A percentile compares a stretch with the other conserved stretches of the same genome.
Conservation (phyloP, 2,888 invertebrate species). For the Caenorhabditis panamensis region DNA sequence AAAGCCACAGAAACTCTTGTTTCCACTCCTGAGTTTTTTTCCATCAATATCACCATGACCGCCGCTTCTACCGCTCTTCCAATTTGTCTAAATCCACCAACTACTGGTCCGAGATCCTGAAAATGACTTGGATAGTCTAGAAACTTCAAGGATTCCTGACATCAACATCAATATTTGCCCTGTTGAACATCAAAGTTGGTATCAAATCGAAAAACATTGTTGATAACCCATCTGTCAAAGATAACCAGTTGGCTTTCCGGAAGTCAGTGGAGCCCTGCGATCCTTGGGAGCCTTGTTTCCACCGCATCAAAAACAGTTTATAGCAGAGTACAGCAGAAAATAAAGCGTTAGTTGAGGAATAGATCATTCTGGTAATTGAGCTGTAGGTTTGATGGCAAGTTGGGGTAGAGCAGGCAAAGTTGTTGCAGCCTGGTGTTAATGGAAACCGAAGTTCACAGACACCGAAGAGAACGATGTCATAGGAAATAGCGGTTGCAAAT, state of each 20-base stretch:
- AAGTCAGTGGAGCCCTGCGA: background rate
- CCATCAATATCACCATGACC: constrained; percentile 21
- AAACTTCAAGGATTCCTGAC: background rate
- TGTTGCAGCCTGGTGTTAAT: background rate
- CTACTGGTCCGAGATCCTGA: constrained; percentile 10
- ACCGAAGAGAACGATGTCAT: background rate
- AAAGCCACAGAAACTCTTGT: no score
- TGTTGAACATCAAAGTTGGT: constrained; percentile 1
- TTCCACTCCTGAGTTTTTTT: background rate
- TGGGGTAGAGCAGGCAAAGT: constrained; percentile 3
- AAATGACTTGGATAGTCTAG: background rate
- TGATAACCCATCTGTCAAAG: constrained; percentile 24
- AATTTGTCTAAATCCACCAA: constrained; percentile 1
- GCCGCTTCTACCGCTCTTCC: constrained; percentile 25
- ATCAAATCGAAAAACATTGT: constrained; percentile 23
- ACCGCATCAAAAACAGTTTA: background rate
- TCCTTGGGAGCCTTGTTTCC: no score
- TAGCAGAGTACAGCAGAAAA: constrained; percentile 15
- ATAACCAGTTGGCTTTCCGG: constrained; percentile 14
- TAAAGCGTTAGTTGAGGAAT: background rate
- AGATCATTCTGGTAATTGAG: background rate
- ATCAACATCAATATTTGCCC: constrained; percentile 12
- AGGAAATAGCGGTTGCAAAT: background rate
- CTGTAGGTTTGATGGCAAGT: constrained; percentile 2
- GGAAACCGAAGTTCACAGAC: constrained; percentile 6